Percentiles rank a stretch among this genome's conserved stretches.
Evolutionary conservation across 2,113 vertebrate genomes (phyloP).

Genomic region (Pituophis catenifer): DNA sequence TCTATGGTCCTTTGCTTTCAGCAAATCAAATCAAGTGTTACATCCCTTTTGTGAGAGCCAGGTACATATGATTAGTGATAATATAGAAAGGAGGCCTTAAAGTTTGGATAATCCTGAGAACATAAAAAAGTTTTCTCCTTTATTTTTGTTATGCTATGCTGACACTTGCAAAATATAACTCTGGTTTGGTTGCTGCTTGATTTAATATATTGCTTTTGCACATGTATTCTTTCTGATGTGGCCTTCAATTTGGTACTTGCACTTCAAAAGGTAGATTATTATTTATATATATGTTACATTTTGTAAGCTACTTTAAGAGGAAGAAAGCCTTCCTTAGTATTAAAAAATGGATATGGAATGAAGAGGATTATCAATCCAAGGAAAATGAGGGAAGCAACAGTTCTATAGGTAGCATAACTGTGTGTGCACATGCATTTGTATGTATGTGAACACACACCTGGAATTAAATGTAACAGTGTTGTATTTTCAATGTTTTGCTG

Average conservation of each 20-base stretch:
- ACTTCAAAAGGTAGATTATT: neutral
- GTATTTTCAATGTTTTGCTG: constrained; percentile 47
- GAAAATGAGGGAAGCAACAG: neutral
- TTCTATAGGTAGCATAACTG: neutral
- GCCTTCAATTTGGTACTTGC: neutral
- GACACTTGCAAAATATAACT: neutral
- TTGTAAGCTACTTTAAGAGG: neutral
- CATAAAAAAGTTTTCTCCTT: neutral
- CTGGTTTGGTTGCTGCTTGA: neutral
- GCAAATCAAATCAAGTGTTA: neutral
- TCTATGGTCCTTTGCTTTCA: neutral
- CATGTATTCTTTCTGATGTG: neutral
- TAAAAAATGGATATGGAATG: neutral
- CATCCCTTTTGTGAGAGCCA: neutral
- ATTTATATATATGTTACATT: neutral
- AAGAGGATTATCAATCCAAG: neutral
- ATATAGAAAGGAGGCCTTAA: neutral
- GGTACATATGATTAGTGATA: neutral
- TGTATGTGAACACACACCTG: neutral
- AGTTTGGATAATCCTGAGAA: neutral
- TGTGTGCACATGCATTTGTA: neutral
- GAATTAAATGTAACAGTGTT: neutral
- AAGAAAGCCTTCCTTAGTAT: neutral
- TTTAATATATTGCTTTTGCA: neutral
- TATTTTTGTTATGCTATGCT: neutral